phyloP scores from a whole-genome alignment of 2,888 invertebrate genomes.

The Acanthosepion esculentum region DNA sequence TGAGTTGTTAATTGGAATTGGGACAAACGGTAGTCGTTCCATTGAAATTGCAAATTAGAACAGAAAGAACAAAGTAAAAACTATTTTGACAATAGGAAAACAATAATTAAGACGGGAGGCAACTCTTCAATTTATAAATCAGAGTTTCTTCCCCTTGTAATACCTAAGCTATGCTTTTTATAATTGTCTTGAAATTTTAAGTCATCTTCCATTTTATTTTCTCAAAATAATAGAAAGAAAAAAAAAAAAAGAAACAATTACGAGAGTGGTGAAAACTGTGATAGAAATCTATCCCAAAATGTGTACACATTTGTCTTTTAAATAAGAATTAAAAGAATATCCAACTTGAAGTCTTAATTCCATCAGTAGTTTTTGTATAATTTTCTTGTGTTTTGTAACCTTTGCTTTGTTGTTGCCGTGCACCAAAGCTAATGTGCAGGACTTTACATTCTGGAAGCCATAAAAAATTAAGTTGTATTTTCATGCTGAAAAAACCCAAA shows the following conservation, averaged over 20 bases:
- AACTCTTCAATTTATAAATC: neutral
- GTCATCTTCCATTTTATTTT: no score
- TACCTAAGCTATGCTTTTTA: neutral
- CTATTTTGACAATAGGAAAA: neutral
- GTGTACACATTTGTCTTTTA: no score
- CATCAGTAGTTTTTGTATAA: no score
- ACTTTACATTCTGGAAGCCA: no score
- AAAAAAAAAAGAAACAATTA: neutral
- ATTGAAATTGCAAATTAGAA: constrained; percentile 33
- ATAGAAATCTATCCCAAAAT: neutral
- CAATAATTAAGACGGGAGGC: constrained; percentile 8
- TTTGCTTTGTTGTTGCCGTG: no score
- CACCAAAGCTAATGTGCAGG: no score
- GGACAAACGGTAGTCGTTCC: neutral
- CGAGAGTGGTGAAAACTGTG: neutral
- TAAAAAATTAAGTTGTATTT: no score
- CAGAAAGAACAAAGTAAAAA: neutral
- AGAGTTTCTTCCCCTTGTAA: neutral
- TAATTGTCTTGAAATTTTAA: neutral
- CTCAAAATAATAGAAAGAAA: neutral
- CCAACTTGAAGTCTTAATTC: no score
- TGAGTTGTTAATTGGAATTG: neutral
- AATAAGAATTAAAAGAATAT: no score
- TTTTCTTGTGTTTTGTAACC: no score
- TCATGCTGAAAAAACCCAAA: no score